phyloP scores from a whole-genome alignment of 2,888 invertebrate species.

The Ormia ochracea region DNA sequence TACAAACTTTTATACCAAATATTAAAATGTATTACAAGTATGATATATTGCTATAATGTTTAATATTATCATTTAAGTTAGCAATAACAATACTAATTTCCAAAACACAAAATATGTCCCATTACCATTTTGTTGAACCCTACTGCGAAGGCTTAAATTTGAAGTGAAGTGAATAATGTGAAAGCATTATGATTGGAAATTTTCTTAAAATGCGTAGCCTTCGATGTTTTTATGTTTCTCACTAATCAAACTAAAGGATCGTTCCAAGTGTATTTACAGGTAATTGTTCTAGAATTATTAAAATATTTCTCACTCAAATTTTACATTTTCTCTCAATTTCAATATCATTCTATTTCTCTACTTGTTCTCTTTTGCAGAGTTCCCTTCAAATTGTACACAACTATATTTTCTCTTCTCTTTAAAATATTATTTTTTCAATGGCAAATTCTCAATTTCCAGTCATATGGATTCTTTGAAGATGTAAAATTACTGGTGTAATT shows the following conservation, averaged over 20 bases:
- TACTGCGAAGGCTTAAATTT: constrained; percentile 21
- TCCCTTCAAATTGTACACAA: background rate
- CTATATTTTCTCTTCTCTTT: background rate
- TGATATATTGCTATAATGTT: background rate
- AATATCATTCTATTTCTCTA: background rate
- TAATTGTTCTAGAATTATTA: background rate
- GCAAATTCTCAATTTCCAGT: constrained; percentile 18
- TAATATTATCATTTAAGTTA: constrained; percentile 27
- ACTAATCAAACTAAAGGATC: constrained; percentile 1
- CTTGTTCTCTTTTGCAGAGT: constrained; percentile 36
- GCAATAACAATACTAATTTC: constrained; percentile 20
- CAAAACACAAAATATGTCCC: background rate
- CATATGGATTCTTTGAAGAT: constrained; percentile 2
- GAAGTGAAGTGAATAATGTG: constrained; percentile 12
- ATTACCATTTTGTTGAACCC: background rate
- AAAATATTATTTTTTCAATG: background rate
- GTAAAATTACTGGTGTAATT: too few relatives aligned
- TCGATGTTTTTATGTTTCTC: constrained; percentile 6
- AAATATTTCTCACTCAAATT: background rate
- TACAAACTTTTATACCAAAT: constrained; percentile 16
- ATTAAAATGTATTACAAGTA: constrained; percentile 6
- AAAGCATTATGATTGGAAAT: constrained; percentile 40
- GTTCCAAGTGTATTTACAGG: background rate
- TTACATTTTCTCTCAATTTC: background rate
- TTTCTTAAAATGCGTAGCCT: constrained; percentile 13